phyloP scores from a whole-genome alignment of 2,888 invertebrate genomes.

The Nebria brevicollis region DNA sequence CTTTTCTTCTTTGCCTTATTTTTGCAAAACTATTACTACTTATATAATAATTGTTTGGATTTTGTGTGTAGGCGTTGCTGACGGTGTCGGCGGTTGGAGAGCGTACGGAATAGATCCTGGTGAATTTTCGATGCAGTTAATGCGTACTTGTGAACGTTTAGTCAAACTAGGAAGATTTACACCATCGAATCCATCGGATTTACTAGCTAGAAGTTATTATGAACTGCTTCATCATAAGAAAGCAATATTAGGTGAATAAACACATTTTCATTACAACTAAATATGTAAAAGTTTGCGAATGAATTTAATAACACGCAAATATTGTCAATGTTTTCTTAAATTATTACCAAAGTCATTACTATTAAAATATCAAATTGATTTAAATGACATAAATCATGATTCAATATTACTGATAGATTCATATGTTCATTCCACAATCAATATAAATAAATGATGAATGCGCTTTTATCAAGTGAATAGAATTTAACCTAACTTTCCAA shows the following conservation, averaged over 20 bases:
- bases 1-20: not conserved
- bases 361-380: no score
- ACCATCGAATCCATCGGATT: slow-evolving; percentile 85
- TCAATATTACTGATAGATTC: no score
- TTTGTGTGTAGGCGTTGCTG: slow-evolving; percentile 85
- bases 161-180: slow-evolving; percentile 90
- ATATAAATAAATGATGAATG: no score
- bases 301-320: no score
- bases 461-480: no score
- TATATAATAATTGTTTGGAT: not conserved
- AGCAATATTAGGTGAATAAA: slow-evolving; percentile 80
- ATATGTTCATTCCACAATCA: no score
- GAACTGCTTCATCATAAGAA: slow-evolving; percentile 92
- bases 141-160: slow-evolving; percentile 93
- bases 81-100: slow-evolving; percentile 99
- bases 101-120: slow-evolving; percentile 98
- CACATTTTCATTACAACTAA: slow-evolving; percentile 58
- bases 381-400: no score
- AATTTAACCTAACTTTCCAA: no score
- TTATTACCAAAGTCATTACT: no score
- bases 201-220: slow-evolving; percentile 91
- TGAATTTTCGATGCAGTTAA: slow-evolving; percentile 92
- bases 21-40: slow-evolving; percentile 50
- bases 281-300: no score
- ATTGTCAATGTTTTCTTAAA: not conserved